Conservation (phyloP, 2,888 invertebrate genomes). For the Epinotia nisella region DNA sequence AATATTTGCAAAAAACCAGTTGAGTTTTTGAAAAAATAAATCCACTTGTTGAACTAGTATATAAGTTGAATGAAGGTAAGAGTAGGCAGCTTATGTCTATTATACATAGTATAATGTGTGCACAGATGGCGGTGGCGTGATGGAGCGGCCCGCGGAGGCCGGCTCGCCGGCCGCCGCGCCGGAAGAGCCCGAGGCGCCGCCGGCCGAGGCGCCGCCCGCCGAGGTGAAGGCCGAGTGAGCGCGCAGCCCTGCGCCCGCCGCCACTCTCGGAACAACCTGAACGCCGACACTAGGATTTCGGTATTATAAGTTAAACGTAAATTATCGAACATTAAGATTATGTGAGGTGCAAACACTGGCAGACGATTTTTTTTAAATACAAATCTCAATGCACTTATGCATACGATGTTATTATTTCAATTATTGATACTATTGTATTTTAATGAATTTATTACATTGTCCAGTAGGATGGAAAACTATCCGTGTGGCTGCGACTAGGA, state of each 20-base stretch:
- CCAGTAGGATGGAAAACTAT: constrained; percentile 17
- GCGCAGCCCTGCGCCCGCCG: constrained; percentile 43
- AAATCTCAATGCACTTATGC: constrained; percentile 44
- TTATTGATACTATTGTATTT: constrained; percentile 37
- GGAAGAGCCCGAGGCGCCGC: constrained; percentile 60
- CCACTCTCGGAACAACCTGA: constrained; percentile 49
- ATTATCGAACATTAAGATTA: constrained; percentile 80
- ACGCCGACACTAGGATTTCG: constrained; percentile 70
- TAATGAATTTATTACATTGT: constrained; percentile 31
- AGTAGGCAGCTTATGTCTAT: constrained; percentile 40
- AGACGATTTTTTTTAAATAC: constrained; percentile 40
- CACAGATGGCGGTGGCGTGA: constrained; percentile 58
- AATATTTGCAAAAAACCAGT: too few species aligned
- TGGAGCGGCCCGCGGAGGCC: constrained; percentile 64
- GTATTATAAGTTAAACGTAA: constrained; percentile 81
- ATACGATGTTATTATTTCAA: constrained; percentile 40
- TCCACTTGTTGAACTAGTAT: too few species aligned
- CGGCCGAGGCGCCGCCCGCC: constrained; percentile 60
- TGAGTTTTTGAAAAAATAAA: too few species aligned
- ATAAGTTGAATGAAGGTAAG: constrained; percentile 12
- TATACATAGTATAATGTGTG: constrained; percentile 38
- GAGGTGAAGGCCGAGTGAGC: constrained; percentile 70
- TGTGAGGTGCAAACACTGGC: constrained; percentile 47
- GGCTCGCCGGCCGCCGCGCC: constrained; percentile 56
- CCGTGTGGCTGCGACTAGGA: background rate